Percentiles rank a stretch among this genome's conserved stretches.
Evolutionary conservation across 2,797 vertebrate genomes (phyloP).

Genomic region (Poeciliopsis gracilis): DNA sequence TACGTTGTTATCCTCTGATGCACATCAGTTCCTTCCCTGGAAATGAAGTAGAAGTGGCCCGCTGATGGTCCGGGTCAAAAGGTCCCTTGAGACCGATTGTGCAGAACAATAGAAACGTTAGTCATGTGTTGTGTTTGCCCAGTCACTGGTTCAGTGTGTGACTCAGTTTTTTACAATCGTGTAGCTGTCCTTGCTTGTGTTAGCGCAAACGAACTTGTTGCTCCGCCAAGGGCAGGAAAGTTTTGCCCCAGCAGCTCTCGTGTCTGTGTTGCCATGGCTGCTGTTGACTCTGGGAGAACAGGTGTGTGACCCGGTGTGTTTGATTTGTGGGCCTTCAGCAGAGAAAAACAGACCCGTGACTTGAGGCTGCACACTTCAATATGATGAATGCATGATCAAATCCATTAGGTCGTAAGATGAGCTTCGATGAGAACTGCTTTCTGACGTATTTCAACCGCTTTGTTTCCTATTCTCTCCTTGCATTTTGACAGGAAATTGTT

Average conservation of each 20-base stretch:
- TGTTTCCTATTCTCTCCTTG: background rate
- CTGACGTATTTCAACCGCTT: background rate
- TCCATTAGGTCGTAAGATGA: background rate
- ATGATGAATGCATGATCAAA: constrained; percentile 10
- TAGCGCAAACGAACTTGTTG: background rate
- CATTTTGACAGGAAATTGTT: background rate
- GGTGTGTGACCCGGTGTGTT: constrained; percentile 47
- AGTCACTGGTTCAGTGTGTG: constrained; percentile 32
- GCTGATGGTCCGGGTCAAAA: constrained; percentile 29
- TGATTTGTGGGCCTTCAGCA: constrained; percentile 41
- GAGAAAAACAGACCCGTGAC: constrained; percentile 9
- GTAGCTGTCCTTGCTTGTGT: constrained; percentile 1
- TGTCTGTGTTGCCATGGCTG: constrained; percentile 62
- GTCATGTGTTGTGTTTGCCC: constrained; percentile 52
- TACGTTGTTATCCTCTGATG: constrained; percentile 2
- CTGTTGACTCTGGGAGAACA: constrained; percentile 68
- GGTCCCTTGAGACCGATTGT: constrained; percentile 34
- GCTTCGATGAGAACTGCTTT: background rate
- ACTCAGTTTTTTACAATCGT: constrained; percentile 5
- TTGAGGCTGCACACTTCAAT: background rate
- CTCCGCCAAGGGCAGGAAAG: constrained; percentile 14
- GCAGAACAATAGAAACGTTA: constrained; percentile 57
- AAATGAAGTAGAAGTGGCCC: constrained; percentile 7
- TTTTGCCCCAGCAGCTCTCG: constrained; percentile 39
- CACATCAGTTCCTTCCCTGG: constrained; percentile 4